Evolutionary conservation across 2,888 invertebrate species (phyloP).

Genomic region (Stenolophus ochropezus): DNA sequence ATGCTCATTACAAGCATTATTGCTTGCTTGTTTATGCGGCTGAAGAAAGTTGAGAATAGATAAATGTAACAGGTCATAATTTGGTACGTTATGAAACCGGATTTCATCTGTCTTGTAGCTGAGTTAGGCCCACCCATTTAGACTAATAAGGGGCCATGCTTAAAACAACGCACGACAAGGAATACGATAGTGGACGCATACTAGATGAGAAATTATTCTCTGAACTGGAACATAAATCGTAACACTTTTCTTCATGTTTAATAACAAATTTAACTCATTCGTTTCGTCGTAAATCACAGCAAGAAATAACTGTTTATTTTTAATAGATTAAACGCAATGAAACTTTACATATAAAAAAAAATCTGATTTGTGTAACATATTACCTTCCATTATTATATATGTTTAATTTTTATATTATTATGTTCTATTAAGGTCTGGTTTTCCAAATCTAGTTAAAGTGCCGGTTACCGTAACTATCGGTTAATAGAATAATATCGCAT

Average conservation of each 20-base stretch:
- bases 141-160: constrained; percentile 21
- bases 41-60: background rate
- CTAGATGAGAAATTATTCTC: background rate
- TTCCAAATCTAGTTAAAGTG: too few relatives aligned
- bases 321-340: too few relatives aligned
- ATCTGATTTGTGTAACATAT: too few relatives aligned
- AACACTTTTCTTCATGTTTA: background rate
- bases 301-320: too few relatives aligned
- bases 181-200: background rate
- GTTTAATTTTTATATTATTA: too few relatives aligned
- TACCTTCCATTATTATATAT: too few relatives aligned
- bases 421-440: too few relatives aligned
- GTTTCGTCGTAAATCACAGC: background rate
- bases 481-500: too few relatives aligned
- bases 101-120: constrained; percentile 7
- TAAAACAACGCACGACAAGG: background rate
- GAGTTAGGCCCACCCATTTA: constrained; percentile 26
- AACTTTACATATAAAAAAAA: too few relatives aligned
- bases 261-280: background rate
- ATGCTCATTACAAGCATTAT: background rate
- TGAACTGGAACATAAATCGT: background rate
- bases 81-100: constrained; percentile 11
- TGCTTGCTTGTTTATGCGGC: background rate
- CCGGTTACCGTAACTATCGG: too few relatives aligned
- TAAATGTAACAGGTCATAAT: constrained; percentile 14